Percentiles rank a stretch among this genome's conserved stretches.
Evolutionary conservation across 1,140 invertebrate species (phyloP).

Genomic region (Hylaeus volcanicus): DNA sequence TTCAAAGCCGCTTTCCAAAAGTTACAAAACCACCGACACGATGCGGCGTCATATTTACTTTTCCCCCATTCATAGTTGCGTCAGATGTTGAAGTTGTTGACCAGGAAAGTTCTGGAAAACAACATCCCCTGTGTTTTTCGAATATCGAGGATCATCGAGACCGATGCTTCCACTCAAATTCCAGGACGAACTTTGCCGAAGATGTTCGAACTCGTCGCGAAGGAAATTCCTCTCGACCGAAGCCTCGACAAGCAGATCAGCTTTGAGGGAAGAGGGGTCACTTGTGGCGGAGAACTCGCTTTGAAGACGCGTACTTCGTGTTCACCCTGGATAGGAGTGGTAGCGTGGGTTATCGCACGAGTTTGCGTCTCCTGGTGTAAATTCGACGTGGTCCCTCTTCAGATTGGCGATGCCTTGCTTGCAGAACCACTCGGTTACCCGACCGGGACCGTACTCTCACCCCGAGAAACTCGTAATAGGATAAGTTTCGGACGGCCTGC

Average conservation of each 20-base stretch:
- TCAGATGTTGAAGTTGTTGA: too few relatives aligned
- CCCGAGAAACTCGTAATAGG: slow-evolving; percentile 65
- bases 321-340: background rate
- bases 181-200: background rate
- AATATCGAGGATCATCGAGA: background rate
- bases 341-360: slow-evolving; percentile 18
- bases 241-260: background rate
- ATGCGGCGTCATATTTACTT: too few relatives aligned
- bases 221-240: background rate
- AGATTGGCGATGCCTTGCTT: slow-evolving; percentile 41
- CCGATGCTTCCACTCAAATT: background rate
- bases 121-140: too few relatives aligned
- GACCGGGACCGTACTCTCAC: slow-evolving; percentile 23
- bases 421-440: slow-evolving; percentile 34
- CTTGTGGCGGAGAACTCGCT: background rate
- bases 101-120: too few relatives aligned
- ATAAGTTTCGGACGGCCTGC: slow-evolving; percentile 68
- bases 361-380: slow-evolving; percentile 53
- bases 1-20: too few relatives aligned
- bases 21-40: too few relatives aligned
- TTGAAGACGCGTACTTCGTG: background rate
- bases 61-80: too few relatives aligned
- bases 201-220: background rate
- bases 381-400: slow-evolving; percentile 48
- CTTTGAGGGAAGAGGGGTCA: background rate